A percentile compares a stretch with the other conserved stretches of the same genome.
Conservation (phyloP, 2,888 invertebrate species). For the Allophyes oxyacanthae region DNA sequence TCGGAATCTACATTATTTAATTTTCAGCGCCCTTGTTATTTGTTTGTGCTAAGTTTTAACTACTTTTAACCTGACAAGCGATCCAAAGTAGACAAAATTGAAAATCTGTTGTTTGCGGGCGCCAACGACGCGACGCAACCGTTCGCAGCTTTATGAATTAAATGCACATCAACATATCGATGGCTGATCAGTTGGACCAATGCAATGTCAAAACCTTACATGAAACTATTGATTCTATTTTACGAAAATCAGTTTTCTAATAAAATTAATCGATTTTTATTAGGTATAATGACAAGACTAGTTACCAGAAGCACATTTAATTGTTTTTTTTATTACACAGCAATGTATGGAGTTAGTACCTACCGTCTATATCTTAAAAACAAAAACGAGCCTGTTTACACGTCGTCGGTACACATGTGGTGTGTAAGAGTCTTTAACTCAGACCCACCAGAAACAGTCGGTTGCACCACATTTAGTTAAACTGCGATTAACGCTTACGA, state of each 20-base stretch:
- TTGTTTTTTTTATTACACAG: conserved; percentile 31
- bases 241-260: neutral
- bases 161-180: too few species aligned
- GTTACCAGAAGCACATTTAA: conserved; percentile 12
- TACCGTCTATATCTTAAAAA: conserved; percentile 51
- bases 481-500: conserved; percentile 31
- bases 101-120: too few species aligned
- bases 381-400: conserved; percentile 57
- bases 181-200: too few species aligned
- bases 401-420: conserved; percentile 65
- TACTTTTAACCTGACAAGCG: too few species aligned
- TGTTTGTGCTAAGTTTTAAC: too few species aligned
- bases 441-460: conserved; percentile 28
- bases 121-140: too few species aligned
- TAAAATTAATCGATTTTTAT: conserved; percentile 2
- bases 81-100: too few species aligned
- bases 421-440: conserved; percentile 66
- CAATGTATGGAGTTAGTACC: conserved; percentile 31
- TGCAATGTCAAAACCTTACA: too few species aligned
- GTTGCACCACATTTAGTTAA: conserved; percentile 45
- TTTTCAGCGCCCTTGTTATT: too few species aligned
- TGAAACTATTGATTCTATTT: too few species aligned
- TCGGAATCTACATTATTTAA: too few species aligned
- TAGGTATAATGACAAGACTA: conserved; percentile 6
- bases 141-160: too few species aligned